Percentiles rank a stretch among this genome's conserved stretches.
Evolutionary conservation across 2,797 vertebrate species (phyloP).

Genomic region (Notoglanidium macrostoma): DNA sequence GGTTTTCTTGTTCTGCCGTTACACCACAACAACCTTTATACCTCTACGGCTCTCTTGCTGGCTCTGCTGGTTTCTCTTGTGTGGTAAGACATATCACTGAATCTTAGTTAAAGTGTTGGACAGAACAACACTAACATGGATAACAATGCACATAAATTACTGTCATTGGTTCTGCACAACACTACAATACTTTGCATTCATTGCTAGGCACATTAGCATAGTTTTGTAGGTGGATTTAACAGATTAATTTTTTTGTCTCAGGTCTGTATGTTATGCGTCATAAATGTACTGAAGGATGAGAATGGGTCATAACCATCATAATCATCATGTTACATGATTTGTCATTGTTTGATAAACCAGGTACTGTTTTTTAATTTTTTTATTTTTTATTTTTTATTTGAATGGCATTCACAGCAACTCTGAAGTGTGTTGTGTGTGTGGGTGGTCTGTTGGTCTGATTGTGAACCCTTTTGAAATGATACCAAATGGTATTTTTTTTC

Average conservation of each 20-base stretch:
- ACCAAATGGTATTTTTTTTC: background rate
- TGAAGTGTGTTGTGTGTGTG: background rate
- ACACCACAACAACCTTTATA: constrained; percentile 30
- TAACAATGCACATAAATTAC: constrained; percentile 1
- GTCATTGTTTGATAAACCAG: background rate
- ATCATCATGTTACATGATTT: background rate
- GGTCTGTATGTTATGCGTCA: background rate
- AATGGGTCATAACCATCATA: background rate
- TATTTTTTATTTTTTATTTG: background rate
- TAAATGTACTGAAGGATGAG: constrained; percentile 4
- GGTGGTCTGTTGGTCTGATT: constrained; percentile 1
- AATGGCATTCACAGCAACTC: background rate
- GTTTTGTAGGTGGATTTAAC: background rate
- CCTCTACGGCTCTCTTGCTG: background rate
- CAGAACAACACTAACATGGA: background rate
- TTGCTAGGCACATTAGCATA: background rate
- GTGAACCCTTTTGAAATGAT: constrained; percentile 13
- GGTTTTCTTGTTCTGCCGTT: constrained; percentile 19
- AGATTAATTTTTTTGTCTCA: background rate
- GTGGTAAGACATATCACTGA: background rate
- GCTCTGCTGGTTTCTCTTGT: background rate
- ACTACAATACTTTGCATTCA: background rate
- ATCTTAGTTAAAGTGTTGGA: background rate
- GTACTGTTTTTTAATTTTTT: background rate
- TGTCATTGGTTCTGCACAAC: background rate